Evolutionary conservation across 2,113 vertebrate species (phyloP), one percentile per base, ranked within the genome.

Genomic region (Pollimyrus isidori): DNA sequence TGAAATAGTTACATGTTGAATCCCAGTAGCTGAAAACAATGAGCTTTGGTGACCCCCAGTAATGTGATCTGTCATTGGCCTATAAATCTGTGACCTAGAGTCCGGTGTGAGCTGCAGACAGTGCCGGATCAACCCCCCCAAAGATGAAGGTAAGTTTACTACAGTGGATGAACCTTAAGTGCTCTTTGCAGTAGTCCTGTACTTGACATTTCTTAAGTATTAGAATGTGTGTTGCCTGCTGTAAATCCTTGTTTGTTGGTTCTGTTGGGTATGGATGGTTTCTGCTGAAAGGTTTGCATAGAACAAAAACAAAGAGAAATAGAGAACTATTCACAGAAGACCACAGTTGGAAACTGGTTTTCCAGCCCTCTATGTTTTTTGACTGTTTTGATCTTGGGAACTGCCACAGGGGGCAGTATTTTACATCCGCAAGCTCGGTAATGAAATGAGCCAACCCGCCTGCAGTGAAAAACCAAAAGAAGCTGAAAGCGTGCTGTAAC

Each of bases 51-150:
- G 45, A 7, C 3, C 15, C 69, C 30, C 35, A 35, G 10, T 76
- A 39, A 76, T 88, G 45, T 30, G 9, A 4, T 92, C 89, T 91
- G 46, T 50, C 21, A 46, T 62, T 65, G 2, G 56, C n/a, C 50
- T 87, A 4, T 56, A 35, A 53, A 53, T 91, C 90, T 86, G 46
- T 69, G 4, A 7, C 11, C 45, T 89, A 96, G 94, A 91, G 90
- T 94, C 88, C 93, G 91, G 90, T 89, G 91, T 42, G 90, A 96
- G 62, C 89, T 95, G 52, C 91, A 94, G 91, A 90, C 9, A 0
- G 90, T 92, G 26, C 83, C 48, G 0, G 0, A 0, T 0, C 3
- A 17, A 0, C 13, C 46, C n/a, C n/a, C n/a, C n/a, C 9, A 89
- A 93, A 82, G 87, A 92, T 17, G 89, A 69, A 88, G 89, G 87